Evolutionary conservation across 2,113 vertebrate species (phyloP).

Genomic region (Mirza zaza): DNA sequence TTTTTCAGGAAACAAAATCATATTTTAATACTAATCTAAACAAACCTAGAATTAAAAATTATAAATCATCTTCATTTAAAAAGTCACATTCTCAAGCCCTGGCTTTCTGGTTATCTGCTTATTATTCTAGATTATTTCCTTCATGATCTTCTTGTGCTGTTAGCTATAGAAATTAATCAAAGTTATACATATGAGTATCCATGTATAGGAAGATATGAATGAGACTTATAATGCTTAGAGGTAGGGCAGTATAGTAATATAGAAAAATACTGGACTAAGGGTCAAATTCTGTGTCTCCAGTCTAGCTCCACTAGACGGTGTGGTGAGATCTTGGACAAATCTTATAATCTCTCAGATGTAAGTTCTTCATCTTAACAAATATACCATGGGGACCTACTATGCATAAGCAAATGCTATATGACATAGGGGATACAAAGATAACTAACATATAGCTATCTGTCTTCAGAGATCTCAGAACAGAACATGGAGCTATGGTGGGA

Average conservation of each 20-base stretch:
- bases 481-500: background rate
- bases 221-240: background rate
- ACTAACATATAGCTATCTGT: background rate
- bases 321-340: background rate
- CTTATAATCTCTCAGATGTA: background rate
- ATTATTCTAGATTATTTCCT: slow-evolving; percentile 13
- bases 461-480: background rate
- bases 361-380: background rate
- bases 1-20: background rate
- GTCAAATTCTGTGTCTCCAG: background rate
- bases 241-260: background rate
- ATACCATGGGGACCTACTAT: background rate
- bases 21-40: slow-evolving; percentile 8
- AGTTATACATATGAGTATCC: background rate
- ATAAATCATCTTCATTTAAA: slow-evolving; percentile 27
- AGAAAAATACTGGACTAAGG: background rate
- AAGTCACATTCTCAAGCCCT: background rate
- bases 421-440: background rate
- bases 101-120: background rate
- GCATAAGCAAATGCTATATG: background rate
- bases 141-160: background rate
- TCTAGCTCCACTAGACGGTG: background rate
- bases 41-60: slow-evolving; percentile 49
- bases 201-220: background rate
- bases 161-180: slow-evolving; percentile 6